Evolutionary conservation across 1,140 invertebrate species (phyloP), one percentile per base, ranked within the genome.

Genomic region (Diorhabda carinulata): DNA sequence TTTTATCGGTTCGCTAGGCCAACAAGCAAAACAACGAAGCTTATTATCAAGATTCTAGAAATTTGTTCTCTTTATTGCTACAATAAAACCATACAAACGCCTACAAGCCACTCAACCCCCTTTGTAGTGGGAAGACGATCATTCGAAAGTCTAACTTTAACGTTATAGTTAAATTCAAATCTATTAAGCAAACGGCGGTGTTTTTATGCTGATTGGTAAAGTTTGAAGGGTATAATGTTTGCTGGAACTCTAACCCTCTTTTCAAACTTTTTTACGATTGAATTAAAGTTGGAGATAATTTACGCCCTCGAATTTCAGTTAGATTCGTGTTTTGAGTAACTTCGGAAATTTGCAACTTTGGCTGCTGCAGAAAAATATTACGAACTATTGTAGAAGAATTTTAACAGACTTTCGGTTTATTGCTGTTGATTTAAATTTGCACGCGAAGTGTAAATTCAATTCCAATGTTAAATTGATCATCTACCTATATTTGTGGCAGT

Each of bases 241-340:
- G 47, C n/a, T 52, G 47, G 47, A 52, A n/a, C 47, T 52, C 47
- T 52, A 52, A 52, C 47, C 47, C 47, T 52, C 47, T 52, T 52
- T n/a, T 25, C 25, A 6, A n/a, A 52, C 6, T n/a, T 52, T 52
- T 52, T 52, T 52, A 52, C 47, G 47, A 52, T 52, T 52, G 47
- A 52, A 52, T 52, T 52, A 52, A 52, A 52, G 47, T 52, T 52
- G 47, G n/a, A 52, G 47, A 52, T 52, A 52, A 52, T 52, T 52
- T 52, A 52, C 47, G 47, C 47, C 47, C 3, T 52, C n/a, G 47
- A n/a, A 52, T 52, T 52, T 52, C 47, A 52, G 47, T 52, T 52
- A 52, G 47, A 52, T 52, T 52, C 47, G 47, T 52, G 47, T 52
- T 52, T 52, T 52, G 47, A 52, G 47, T 52, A 52, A 52, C 47